These are phyloP conservation scores for Burhinus oedicnemus DNA, from an alignment of 2,113 vertebrate genomes.

Conservation along the genomic window DNA sequence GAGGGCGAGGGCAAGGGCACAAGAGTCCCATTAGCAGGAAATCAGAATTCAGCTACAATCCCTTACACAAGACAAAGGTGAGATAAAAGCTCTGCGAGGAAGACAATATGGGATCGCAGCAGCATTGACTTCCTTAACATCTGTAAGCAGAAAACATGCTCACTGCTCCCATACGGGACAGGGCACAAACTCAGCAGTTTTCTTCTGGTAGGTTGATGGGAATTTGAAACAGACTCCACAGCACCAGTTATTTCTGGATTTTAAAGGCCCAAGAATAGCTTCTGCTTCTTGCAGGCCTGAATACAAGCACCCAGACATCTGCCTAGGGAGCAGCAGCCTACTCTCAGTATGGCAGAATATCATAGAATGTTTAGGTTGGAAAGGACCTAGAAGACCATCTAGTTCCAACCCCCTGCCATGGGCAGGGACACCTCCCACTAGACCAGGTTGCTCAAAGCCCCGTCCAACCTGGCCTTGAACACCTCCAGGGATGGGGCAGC, in stretches of 20 bases:
- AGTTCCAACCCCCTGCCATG: too few species aligned
- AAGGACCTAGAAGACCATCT: too few species aligned
- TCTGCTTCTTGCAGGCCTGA: background rate
- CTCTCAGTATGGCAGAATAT: background rate
- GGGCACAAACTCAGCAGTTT: conserved; percentile 19
- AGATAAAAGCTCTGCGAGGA: background rate
- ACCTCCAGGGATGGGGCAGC: too few species aligned
- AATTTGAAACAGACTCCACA: background rate
- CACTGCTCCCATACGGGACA: background rate
- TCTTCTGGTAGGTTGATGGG: background rate
- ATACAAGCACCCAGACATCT: background rate
- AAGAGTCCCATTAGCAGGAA: background rate
- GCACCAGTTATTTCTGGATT: background rate
- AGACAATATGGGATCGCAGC: background rate
- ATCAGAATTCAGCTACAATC: background rate
- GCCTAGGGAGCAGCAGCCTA: background rate
- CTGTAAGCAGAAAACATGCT: background rate
- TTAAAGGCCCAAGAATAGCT: background rate
- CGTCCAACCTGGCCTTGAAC: too few species aligned
- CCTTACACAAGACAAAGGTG: background rate
- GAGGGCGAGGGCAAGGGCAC: background rate
- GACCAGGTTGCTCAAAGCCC: too few species aligned
- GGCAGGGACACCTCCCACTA: too few species aligned
- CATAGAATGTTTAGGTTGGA: too few species aligned
- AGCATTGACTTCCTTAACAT: background rate